These are phyloP conservation scores for Tolypeutes matacus DNA, from an alignment of 2,797 vertebrate genomes.

Conservation along the genomic window DNA sequence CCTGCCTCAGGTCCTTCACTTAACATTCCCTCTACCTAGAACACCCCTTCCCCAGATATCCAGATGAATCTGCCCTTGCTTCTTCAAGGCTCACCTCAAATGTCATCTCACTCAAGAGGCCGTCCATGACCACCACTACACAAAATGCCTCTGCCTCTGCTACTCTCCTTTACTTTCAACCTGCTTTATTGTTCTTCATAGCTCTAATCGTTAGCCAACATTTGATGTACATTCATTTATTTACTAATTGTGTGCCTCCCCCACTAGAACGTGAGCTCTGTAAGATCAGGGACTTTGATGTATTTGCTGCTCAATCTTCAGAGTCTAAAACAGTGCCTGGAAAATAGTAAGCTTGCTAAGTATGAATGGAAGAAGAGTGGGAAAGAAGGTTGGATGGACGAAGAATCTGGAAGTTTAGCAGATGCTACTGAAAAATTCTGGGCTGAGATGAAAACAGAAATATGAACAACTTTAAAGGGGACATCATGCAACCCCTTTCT, in stretches of 20 bases:
- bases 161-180: not conserved
- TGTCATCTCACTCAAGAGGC: not conserved
- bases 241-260: not conserved
- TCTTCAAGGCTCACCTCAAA: not conserved
- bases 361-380: not conserved
- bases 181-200: not conserved
- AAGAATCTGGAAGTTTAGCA: not conserved
- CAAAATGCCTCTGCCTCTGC: not conserved
- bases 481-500: not conserved
- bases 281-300: not conserved
- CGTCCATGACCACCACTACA: not conserved
- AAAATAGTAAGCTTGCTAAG: not conserved
- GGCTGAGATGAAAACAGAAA: not conserved
- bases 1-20: not conserved
- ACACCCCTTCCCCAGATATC: not conserved
- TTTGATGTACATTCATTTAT: not conserved
- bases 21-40: not conserved
- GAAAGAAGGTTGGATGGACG: not conserved
- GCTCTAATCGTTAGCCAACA: not conserved
- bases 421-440: not conserved
- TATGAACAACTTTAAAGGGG: not conserved
- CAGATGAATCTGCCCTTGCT: not conserved
- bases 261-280: not conserved
- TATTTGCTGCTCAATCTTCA: not conserved
- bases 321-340: not conserved